phyloP scores from a whole-genome alignment of 2,888 invertebrate species.

The Subacronicta megacephala region DNA sequence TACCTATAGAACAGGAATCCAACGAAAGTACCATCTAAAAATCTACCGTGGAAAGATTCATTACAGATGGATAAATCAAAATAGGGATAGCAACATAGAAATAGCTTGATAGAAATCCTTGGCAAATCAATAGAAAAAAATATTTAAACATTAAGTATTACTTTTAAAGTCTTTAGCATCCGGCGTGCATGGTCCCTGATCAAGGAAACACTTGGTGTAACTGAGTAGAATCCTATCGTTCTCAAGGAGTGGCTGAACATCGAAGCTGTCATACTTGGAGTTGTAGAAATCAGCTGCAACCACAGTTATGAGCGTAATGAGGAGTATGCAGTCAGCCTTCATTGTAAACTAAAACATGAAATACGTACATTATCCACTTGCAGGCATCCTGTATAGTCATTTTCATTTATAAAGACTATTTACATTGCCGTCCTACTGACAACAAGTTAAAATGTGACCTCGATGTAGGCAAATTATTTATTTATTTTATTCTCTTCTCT shows the following conservation, averaged over 20 bases:
- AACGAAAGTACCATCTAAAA: too few relatives aligned
- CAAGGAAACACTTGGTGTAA: conserved; percentile 92
- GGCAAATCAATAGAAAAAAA: too few relatives aligned
- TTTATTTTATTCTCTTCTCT: too few relatives aligned
- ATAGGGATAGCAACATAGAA: too few relatives aligned
- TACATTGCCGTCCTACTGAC: background rate
- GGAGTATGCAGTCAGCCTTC: conserved; percentile 46
- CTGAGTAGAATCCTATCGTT: conserved; percentile 92
- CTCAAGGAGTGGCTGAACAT: conserved; percentile 91
- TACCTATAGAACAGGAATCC: too few relatives aligned
- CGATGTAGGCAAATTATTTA: too few relatives aligned
- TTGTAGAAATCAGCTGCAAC: conserved; percentile 88
- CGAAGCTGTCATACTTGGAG: conserved; percentile 92
- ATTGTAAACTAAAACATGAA: conserved; percentile 52
- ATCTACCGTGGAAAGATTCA: too few relatives aligned
- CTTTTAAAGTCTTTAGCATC: conserved; percentile 93
- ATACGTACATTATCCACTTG: too few relatives aligned
- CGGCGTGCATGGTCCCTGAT: conserved; percentile 91
- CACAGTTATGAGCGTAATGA: conserved; percentile 51
- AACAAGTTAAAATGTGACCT: background rate
- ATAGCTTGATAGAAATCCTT: too few relatives aligned
- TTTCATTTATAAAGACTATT: background rate
- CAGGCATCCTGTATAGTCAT: too few relatives aligned
- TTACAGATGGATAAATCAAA: too few relatives aligned
- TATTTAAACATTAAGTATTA: too few relatives aligned